phyloP scores from a whole-genome alignment of 1,140 invertebrate species.

The Hyles vespertilio region DNA sequence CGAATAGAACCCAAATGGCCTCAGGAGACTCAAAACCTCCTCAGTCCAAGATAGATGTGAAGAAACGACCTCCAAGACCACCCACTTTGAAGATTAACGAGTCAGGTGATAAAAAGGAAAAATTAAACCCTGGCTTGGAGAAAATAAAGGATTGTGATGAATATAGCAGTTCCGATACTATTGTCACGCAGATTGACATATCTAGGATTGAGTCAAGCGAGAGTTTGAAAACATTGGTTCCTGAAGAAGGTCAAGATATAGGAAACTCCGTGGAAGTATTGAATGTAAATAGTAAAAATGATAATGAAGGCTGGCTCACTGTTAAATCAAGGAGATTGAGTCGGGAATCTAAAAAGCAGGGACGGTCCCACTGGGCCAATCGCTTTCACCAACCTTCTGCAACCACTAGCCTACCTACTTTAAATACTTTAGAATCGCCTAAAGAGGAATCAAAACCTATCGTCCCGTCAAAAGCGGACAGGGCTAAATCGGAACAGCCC shows the following conservation, averaged over 20 bases:
- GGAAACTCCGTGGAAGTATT: slow-evolving; percentile 77
- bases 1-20: slow-evolving; percentile 41
- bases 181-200: slow-evolving; percentile 71
- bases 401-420: slow-evolving; percentile 80
- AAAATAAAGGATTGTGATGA: slow-evolving; percentile 55
- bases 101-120: slow-evolving; percentile 46
- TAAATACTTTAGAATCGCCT: slow-evolving; percentile 76
- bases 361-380: slow-evolving; percentile 79
- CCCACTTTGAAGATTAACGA: slow-evolving; percentile 50
- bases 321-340: slow-evolving; percentile 78
- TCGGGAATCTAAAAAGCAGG: slow-evolving; percentile 70
- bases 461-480: slow-evolving; percentile 35
- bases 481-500: slow-evolving; percentile 61
- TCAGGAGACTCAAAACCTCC: slow-evolving; percentile 48
- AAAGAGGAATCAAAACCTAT: slow-evolving; percentile 62
- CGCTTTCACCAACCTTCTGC: slow-evolving; percentile 81
- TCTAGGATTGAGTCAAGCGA: slow-evolving; percentile 70
- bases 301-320: slow-evolving; percentile 81
- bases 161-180: slow-evolving; percentile 75
- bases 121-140: slow-evolving; percentile 30
- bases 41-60: slow-evolving; percentile 40
- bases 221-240: slow-evolving; percentile 69
- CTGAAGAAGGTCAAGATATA: slow-evolving; percentile 74
- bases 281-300: slow-evolving; percentile 60
- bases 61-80: slow-evolving; percentile 48